Evolutionary conservation across 2,888 invertebrate species (phyloP), one percentile per base, ranked within the genome.

Genomic region (Scaptodrosophila latifasciaeformis): DNA sequence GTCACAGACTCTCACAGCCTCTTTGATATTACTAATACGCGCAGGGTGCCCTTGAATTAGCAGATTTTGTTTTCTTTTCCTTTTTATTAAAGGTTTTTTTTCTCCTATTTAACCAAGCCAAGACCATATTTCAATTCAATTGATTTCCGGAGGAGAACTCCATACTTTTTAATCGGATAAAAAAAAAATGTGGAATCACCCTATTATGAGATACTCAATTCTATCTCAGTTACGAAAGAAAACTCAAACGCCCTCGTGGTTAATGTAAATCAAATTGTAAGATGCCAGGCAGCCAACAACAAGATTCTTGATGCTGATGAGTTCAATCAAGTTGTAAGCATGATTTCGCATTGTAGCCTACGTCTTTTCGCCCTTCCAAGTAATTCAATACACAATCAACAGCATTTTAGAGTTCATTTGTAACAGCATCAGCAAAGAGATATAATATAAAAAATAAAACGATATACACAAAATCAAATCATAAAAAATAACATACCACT

Each of bases 261-360:
- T 15, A 45, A 53, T 18, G 45, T 47, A 50, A 63, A 59, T 63
- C 47, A 37, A 31, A 37, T 50, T 54, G 57, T 34, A 13, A 10
- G 2, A 19, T 15, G 24, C 34, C 34, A 31, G 4, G 18, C 34
- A 13, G 19, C n/a, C 18, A 12, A 30, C 4, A n/a, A 10, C n/a
- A 27, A 21, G n/a, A 44, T 24, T 18, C 27, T 50, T 47, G 29
- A 48, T 46, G 53, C 63, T 76, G 72, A 74, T 74, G 72, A 74
- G 72, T 74, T 74, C 77, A 74, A 74, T 74, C 74, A 76, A 67
- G 72, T 69, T 76, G 77, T 69, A 74, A 74, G 76, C 72, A 74
- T 74, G 72, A 72, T 67, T 74, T 72, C 70, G 62, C 63, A 75
- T 70, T 63, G 61, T 58, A 2, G 29, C 15, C 43, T 24, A 13